Base-by-base conservation (phyloP, 2,888 invertebrate species). In the Nomada lathburiana region DNA sequence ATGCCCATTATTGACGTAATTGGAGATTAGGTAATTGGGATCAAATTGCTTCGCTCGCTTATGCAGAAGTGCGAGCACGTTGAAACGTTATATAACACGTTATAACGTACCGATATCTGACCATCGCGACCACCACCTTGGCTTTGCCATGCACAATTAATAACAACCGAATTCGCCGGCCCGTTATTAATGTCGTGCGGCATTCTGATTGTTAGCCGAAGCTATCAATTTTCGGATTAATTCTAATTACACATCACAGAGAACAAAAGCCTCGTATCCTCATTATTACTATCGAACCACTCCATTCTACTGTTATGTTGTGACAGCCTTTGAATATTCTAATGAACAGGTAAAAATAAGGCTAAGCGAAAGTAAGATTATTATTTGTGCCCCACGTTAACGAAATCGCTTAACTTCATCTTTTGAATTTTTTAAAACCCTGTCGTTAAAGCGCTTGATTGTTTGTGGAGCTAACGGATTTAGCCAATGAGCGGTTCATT, bases 131-230 rank as follows among this genome's bases (percentile, higher is more conserved):
- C 53, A 75, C 73, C 82, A 78, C 87, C 87, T 87, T 87, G 83
- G 85, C 74, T 83, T 87, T 81, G 79, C 72, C 77, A 57, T 80
- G 73, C 68, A 74, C 80, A 76, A 87, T 87, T 87, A 87, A 87
- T 87, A 87, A 85, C 64, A 70, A 55, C 69, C 76, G 74, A 78
- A 84, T 74, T 74, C 78, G 80, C 77, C 63, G 62, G 67, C 29
- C 55, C 78, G 87, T 79, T 80, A 87, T 85, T 80, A 84, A 87
- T 82, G 80, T 76, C 84, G 67, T 80, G 70, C 78, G 82, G 68
- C 60, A 84, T 86, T 83, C 86, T 86, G 86, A 86, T 86, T 86
- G 84, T 69, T 36, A 82, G 55, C 10, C 67, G 69, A 20, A 65
- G 55, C 64, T 72, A 86, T 84, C 82, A 82, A 86, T 86, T 76